A percentile compares a stretch with the other conserved stretches of the same genome.
These are phyloP conservation scores for Coelogynopora nodosa DNA, from an alignment of 2,888 invertebrate species.

Conservation along the genomic window DNA sequence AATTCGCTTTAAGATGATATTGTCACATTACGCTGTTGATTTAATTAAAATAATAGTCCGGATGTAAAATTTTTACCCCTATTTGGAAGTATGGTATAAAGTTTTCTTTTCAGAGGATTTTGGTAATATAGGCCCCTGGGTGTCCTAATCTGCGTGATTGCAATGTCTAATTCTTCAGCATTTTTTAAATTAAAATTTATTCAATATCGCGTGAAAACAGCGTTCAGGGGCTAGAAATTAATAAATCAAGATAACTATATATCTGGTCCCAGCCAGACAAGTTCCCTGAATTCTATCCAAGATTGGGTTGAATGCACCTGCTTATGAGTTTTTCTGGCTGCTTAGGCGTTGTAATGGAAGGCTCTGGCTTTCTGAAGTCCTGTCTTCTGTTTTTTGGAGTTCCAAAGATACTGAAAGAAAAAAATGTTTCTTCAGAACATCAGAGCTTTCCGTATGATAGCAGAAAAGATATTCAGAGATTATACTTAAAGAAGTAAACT, in stretches of 20 bases:
- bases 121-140: neutral
- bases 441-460: slow-evolving; percentile 47
- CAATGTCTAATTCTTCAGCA: neutral
- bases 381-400: too few relatives aligned
- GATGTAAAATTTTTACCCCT: neutral
- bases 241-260: neutral
- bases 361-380: neutral
- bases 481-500: slow-evolving; percentile 33
- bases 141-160: neutral
- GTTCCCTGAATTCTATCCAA: too few relatives aligned
- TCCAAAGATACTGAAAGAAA: slow-evolving; percentile 49
- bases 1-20: too few relatives aligned
- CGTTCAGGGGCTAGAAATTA: neutral
- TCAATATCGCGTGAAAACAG: neutral
- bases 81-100: neutral
- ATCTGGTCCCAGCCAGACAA: too few relatives aligned
- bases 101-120: neutral
- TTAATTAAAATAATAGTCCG: too few relatives aligned
- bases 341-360: too few relatives aligned
- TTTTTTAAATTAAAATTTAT: neutral
- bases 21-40: too few relatives aligned
- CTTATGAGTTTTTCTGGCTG: too few relatives aligned
- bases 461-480: slow-evolving; percentile 47
- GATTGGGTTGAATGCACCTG: too few relatives aligned
- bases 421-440: slow-evolving; percentile 50